Base-by-base conservation (phyloP, 2,888 invertebrate species). In the Automeris io region DNA sequence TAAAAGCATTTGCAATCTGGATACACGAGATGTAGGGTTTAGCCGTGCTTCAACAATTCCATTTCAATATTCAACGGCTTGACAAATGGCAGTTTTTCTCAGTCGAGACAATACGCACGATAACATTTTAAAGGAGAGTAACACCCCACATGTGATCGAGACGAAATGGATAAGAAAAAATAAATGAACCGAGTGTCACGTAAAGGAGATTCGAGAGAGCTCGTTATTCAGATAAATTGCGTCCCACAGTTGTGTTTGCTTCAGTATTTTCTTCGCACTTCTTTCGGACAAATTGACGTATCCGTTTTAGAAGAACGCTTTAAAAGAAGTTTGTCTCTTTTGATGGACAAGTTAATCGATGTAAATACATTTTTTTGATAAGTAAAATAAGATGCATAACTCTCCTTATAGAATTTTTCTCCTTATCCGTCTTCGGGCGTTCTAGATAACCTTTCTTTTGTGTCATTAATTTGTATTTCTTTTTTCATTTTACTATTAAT, bases 161-260 rank as follows among this genome's bases (percentile, higher is more conserved):
- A 61, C 65, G 68, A 67, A 79, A 76, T 65, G 78, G 79, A 76
- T 81, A 76, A 81, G 78, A 78, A 76, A 71, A 79, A 76, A 81
- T 75, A 81, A 81, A 82, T 82, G 82, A 80, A 79, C 75, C 73
- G 57, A 67, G 70, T 70, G 80, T 75, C 81, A 77, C 79, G 72
- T 64, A 75, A 72, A 73, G 65, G 77, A 78, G 78, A 80, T 81
- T 80, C 73, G 72, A 70, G 72, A 78, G 78, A 76, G 71, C 76
- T 82, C 82, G 72, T 83, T 82, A 78, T 75, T 68, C 79, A 79
- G 77, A 82, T 81, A 80, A 80, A 82, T 79, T 76, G 73, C 67
- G 62, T 49, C 61, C 64, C 67, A 62, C 68, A 71, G 69, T 76
- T 69, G 54, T 73, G 72, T 72, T 72, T 68, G 63, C 60, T 60